phyloP scores from a whole-genome alignment of 1,140 invertebrate genomes.

The Solenopsis invicta region DNA sequence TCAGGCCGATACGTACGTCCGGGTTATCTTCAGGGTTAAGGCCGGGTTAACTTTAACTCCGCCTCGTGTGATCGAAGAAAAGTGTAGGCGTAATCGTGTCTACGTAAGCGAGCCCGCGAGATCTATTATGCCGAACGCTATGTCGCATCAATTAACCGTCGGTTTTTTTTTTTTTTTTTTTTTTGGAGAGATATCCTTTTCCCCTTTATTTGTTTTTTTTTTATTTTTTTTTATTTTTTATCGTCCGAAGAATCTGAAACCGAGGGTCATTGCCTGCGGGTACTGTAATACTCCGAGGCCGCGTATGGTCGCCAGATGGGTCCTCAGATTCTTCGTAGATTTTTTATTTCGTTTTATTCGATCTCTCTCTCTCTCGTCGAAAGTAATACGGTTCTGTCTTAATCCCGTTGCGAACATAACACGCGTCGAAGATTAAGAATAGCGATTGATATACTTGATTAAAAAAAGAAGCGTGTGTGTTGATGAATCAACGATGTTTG shows the following conservation, averaged over 20 bases:
- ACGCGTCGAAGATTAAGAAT: neutral
- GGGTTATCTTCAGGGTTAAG: constrained; percentile 58
- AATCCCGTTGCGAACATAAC: neutral
- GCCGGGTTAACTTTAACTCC: constrained; percentile 23
- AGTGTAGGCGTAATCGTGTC: constrained; percentile 9
- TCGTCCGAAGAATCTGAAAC: neutral
- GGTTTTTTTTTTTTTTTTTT: constrained; percentile 6
- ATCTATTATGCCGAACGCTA: neutral
- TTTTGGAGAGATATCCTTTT: too few species aligned
- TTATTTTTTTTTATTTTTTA: neutral
- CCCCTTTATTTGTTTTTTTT: neutral
- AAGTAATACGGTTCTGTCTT: neutral
- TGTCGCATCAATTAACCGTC: neutral
- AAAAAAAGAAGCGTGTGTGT: neutral
- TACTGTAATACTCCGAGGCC: neutral
- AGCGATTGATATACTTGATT: neutral
- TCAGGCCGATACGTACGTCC: constrained; percentile 19
- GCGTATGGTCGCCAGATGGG: neutral
- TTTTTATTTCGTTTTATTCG: neutral
- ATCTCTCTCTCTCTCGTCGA: neutral
- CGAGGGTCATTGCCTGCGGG: neutral
- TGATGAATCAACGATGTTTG: constrained; percentile 27
- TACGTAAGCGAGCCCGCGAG: neutral
- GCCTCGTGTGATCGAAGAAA: constrained; percentile 33
- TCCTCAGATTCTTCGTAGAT: neutral